These are phyloP conservation scores for Phanerotoma sp. DNA, from an alignment of 2,888 invertebrate genomes.

Conservation along the genomic window DNA sequence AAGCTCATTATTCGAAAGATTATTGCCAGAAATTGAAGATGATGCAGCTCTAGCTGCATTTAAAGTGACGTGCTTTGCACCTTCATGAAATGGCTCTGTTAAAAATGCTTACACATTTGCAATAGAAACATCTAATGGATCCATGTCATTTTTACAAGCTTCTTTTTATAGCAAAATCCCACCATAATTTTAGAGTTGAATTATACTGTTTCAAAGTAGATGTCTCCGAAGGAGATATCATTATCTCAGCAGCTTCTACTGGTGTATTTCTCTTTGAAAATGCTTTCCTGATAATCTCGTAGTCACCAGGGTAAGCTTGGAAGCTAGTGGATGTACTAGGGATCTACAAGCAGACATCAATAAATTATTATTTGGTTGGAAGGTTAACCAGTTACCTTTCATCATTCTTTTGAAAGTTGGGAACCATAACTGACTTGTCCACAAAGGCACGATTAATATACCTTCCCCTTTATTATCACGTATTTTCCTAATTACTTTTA, in stretches of 20 bases:
- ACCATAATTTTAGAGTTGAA: slow-evolving; percentile 31
- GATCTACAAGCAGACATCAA: slow-evolving; percentile 19
- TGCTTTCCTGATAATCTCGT: slow-evolving; percentile 16
- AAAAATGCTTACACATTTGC: slow-evolving; percentile 20
- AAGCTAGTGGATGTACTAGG: slow-evolving; percentile 9
- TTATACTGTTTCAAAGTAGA: slow-evolving; percentile 34
- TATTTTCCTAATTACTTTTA: slow-evolving; percentile 21
- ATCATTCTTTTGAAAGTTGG: slow-evolving; percentile 6
- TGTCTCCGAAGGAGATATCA: slow-evolving; percentile 26
- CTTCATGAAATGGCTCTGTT: slow-evolving; percentile 18
- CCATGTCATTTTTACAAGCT: no score
- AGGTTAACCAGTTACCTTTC: neutral
- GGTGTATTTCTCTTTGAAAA: slow-evolving; percentile 7
- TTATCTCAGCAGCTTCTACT: slow-evolving; percentile 18
- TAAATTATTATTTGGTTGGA: slow-evolving; percentile 15
- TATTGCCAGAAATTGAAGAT: slow-evolving; percentile 14
- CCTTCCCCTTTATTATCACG: slow-evolving; percentile 17
- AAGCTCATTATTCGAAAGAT: neutral
- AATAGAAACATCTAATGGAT: neutral
- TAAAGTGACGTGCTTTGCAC: slow-evolving; percentile 27
- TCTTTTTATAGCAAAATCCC: slow-evolving; percentile 20
- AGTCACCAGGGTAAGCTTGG: slow-evolving; percentile 18
- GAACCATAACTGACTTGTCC: slow-evolving; percentile 30
- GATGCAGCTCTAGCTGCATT: slow-evolving; percentile 29
- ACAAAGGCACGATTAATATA: slow-evolving; percentile 22